phyloP scores from a whole-genome alignment of 2,113 vertebrate species.

The Microtus pennsylvanicus region DNA sequence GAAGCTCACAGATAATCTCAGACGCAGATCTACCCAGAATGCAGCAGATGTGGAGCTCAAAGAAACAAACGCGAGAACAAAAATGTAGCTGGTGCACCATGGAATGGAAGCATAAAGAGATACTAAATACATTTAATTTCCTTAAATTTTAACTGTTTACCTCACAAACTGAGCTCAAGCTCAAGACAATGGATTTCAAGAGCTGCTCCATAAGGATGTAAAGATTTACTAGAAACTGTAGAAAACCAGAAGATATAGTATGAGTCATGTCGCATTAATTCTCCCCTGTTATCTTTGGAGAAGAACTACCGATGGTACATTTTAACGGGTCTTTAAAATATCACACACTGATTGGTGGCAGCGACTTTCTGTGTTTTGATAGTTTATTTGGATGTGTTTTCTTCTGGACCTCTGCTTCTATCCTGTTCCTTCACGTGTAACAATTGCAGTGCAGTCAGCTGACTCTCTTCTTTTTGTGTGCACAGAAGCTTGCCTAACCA shows the following conservation, averaged over 20 bases:
- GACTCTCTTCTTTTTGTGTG: background rate
- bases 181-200: background rate
- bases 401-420: background rate
- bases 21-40: background rate
- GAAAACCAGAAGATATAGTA: background rate
- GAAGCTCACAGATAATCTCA: constrained; percentile 37
- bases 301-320: background rate
- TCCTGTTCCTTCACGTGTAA: background rate
- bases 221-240: background rate
- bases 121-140: background rate
- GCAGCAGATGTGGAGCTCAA: background rate
- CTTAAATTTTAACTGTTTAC: constrained; percentile 11
- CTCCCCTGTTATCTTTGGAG: background rate
- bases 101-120: constrained; percentile 2
- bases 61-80: background rate
- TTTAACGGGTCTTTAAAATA: background rate
- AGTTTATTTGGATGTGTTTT: background rate
- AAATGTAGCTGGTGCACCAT: background rate
- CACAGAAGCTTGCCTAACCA: background rate
- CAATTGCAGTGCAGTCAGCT: background rate
- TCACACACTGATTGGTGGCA: background rate
- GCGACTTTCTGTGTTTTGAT: background rate
- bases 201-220: background rate
- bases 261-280: background rate
- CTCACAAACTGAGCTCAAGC: background rate